Base-by-base conservation (phyloP, 1,140 invertebrate genomes). In the Solenopsis invicta region DNA sequence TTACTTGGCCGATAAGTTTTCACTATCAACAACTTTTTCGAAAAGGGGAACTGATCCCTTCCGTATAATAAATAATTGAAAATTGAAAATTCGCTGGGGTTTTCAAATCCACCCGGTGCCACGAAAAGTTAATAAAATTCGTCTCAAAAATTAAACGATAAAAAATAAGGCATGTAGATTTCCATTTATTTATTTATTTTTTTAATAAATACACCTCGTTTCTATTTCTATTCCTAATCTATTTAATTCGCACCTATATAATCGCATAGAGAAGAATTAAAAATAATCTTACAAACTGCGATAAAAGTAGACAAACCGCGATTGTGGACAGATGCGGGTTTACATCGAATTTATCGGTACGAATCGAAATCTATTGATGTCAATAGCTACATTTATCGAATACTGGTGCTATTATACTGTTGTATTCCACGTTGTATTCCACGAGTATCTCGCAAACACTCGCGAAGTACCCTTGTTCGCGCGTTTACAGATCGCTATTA, bases 281-380 rank as follows among this genome's bases (percentile, higher is more conserved):
- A 8, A 80, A 80, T 67, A 48, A 18, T 16, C 1, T 45, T 10
- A 41, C 0, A 0, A 67, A 34, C 16, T 50, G 45, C n/a, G 18
- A 80, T 4, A 37, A 37, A 37, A 37, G 24, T 10, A 34, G 21
- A 52, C 16, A 21, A 10, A 34, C 24, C 52, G 29, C 29, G 10
- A 41, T 64, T 34, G 4, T 64, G 41, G 5, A 34, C 13, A 61
- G 24, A 48, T 48, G 2, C 41, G 41, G 18, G 29, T 48, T 62
- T 61, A 45, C 37, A 64, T 0, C 9, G 10, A 80, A 24, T 41
- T 80, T 54, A 77, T 45, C 16, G 50, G 12, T 81, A 69, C n/a
- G 9, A 77, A 77, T 12, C 13, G 34, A 74, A 67, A 67, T 67
- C 29, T 66, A 50, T 66, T 41, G 18, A 24, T 18, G 34, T 1